Base-by-base conservation (phyloP, 2,113 vertebrate species). In the Boleophthalmus pectinirostris region DNA sequence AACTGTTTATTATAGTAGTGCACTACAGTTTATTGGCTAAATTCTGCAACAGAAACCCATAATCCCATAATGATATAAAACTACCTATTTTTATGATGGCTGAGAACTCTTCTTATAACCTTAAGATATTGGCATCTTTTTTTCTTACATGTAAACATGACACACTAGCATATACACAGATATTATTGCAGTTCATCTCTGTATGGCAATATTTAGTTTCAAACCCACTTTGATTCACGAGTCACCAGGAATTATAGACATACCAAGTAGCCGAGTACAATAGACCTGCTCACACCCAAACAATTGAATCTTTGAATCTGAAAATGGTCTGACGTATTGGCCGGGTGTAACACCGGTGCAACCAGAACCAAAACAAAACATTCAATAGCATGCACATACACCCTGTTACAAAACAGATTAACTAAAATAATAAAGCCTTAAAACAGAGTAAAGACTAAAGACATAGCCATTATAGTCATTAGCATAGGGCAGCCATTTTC, bases 341-440 rank as follows among this genome's bases (percentile, higher is more conserved):
- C 43, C 73, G 80, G 77, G 81, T 78, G 79, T 63, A 75, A 66
- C 66, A 0, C 66, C 68, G 80, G 75, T 66, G 75, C 65, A 70
- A 49, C 63, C 68, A 3, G 7, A 74, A 15, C 47, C 8, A 72
- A 76, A 86, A 85, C n/a, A 75, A 80, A 83, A 80, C 74, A 54
- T n/a, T 20, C 25, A 54, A 23, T 61, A 64, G 4, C 60, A 23
- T n/a, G 8, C 11, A 16, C 11, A 38, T 35, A 67, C 78, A 58
- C 82, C 74, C 66, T 77, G 25, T 82, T 73, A 73, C 73, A 56
- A 49, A 84, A 61, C 14, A 3, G 2, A n/a, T 18, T 53, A 20
- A 38, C 35, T 43, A 71, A n/a, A 74, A 69, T 51, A 70, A 65
- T 24, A 13, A 25, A 0, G 6, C 8, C 65, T 69, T 23, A 58